These are phyloP conservation scores for Araneus ventricosus DNA, from an alignment of 1,140 invertebrate species.

Conservation along the genomic window DNA sequence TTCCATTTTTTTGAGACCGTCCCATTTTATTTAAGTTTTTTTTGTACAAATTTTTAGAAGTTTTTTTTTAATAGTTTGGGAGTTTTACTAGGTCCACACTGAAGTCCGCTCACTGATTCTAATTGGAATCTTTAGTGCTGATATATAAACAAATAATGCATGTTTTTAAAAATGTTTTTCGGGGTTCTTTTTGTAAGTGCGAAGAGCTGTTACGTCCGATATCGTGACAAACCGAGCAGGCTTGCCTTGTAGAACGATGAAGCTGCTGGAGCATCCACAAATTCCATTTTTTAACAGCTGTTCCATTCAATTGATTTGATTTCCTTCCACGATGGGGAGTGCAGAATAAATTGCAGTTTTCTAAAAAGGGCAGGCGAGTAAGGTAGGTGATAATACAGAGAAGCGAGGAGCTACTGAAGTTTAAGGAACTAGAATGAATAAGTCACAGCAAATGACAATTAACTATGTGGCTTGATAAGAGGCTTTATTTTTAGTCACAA, in stretches of 20 bases:
- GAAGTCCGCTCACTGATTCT: slow-evolving; percentile 74
- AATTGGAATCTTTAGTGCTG: slow-evolving; percentile 69
- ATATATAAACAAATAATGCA: slow-evolving; percentile 70
- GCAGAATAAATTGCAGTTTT: slow-evolving; percentile 63
- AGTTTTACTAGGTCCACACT: slow-evolving; percentile 75
- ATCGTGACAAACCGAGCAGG: slow-evolving; percentile 5
- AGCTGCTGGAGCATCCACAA: slow-evolving; percentile 37
- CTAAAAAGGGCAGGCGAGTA: slow-evolving; percentile 70
- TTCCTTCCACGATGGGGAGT: slow-evolving; percentile 61
- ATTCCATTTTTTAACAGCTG: slow-evolving; percentile 12
- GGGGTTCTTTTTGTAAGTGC: slow-evolving; percentile 21
- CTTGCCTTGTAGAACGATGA: slow-evolving; percentile 21
- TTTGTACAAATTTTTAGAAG: slow-evolving; percentile 64
- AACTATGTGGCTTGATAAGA: slow-evolving; percentile 73
- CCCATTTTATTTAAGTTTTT: slow-evolving; percentile 64
- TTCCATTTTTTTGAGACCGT: slow-evolving; percentile 54
- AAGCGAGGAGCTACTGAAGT: slow-evolving; percentile 74
- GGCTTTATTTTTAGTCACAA: slow-evolving; percentile 65
- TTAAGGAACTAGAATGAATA: slow-evolving; percentile 75
- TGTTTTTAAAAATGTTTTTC: slow-evolving; percentile 41
- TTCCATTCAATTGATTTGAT: slow-evolving; percentile 45
- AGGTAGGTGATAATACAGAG: slow-evolving; percentile 72
- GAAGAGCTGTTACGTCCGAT: slow-evolving; percentile 52
- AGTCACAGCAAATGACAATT: slow-evolving; percentile 75
- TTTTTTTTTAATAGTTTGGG: slow-evolving; percentile 74